These are phyloP conservation scores for Buceros bicornis DNA, from an alignment of 2,797 vertebrate species.

Conservation along the genomic window DNA sequence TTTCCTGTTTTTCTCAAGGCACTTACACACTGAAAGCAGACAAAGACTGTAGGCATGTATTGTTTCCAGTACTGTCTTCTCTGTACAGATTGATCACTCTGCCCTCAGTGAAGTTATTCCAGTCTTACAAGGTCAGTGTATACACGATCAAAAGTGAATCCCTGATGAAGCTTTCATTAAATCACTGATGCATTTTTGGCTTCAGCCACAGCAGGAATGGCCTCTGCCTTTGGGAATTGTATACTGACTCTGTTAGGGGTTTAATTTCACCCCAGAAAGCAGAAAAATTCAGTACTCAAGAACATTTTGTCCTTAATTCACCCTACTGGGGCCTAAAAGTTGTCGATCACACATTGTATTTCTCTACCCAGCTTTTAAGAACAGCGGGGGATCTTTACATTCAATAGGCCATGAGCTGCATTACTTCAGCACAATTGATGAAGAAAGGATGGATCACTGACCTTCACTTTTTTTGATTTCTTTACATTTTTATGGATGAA, in stretches of 20 bases:
- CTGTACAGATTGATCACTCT: neutral
- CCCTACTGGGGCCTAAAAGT: constrained; percentile 31
- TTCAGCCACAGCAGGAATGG: neutral
- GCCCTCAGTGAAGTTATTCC: neutral
- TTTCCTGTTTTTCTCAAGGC: neutral
- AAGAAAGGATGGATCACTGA: constrained; percentile 42
- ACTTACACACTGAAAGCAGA: neutral
- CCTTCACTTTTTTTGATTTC: constrained; percentile 38
- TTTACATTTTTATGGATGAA: constrained; percentile 63
- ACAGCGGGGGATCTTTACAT: constrained; percentile 50
- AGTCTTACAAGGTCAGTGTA: constrained; percentile 31
- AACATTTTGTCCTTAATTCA: constrained; percentile 57
- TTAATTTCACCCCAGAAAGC: constrained; percentile 31
- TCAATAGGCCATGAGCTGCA: constrained; percentile 50
- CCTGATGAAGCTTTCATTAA: constrained; percentile 29
- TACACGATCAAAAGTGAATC: constrained; percentile 36
- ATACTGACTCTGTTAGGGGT: neutral
- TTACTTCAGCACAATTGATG: constrained; percentile 52
- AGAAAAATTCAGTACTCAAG: neutral
- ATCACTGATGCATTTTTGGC: constrained; percentile 9
- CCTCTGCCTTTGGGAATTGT: neutral
- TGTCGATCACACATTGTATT: constrained; percentile 45
- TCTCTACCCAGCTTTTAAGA: constrained; percentile 2
- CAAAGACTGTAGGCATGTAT: neutral
- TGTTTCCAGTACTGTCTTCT: neutral